Evolutionary conservation across 1,140 invertebrate genomes (phyloP), one percentile per base, ranked within the genome.

Genomic region (Pachyrhynchus sulphureomaculatus): DNA sequence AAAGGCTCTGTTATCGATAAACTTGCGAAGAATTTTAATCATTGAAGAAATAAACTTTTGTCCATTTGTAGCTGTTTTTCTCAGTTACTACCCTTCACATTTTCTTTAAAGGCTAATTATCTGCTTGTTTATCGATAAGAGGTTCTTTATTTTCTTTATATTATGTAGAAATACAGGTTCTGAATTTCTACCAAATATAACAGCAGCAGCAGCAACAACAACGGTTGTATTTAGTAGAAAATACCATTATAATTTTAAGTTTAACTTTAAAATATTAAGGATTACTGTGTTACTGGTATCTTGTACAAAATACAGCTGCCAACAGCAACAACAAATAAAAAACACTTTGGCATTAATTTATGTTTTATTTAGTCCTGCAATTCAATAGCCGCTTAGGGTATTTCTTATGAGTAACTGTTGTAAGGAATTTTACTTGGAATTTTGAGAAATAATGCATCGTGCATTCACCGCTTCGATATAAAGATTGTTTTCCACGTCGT

Each of bases 251-350:
- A 5, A 9, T 5, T 39, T 39, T 39, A 18, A 6, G 21, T 10
- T 20, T n/a, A n/a, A n/a, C n/a, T n/a, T n/a, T n/a, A n/a, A n/a
- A n/a, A n/a, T n/a, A n/a, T n/a, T n/a, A n/a, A n/a, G n/a, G n/a
- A n/a, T n/a, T n/a, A n/a, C 5, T 29, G 3, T 29, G n/a, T 12
- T 29, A 29, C n/a, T 48, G 13, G 26, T 33, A 24, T 6, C 23
- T 48, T 26, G 3, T 48, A 48, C 45, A 29, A 10, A 48, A 48
- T 48, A 48, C 4, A 29, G 23, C 26, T 48, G 13, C 4, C 23
- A 26, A 29, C 45, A 48, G 29, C 45, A 48, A 12, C 45, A 48
- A 48, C 45, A 48, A 29, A 26, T 29, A 48, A 48, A 32, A 48
- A 32, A 33, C 26, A 3, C 20, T 21, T n/a, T 1, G 17, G 1